Evolutionary conservation across 2,113 vertebrate species (phyloP).

Genomic region (Anhinga rufa): DNA sequence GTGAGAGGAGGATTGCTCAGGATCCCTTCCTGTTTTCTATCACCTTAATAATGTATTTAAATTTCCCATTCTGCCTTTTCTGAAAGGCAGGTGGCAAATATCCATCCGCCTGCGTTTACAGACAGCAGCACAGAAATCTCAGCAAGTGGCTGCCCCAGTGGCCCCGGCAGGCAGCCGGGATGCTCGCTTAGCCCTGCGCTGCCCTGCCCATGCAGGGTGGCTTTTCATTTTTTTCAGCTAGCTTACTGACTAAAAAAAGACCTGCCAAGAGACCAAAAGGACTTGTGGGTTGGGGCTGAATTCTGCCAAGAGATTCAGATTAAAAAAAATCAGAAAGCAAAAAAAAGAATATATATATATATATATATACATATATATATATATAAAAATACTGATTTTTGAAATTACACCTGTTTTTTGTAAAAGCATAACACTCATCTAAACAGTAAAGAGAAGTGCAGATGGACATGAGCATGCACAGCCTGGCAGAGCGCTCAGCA

Average conservation of each 20-base stretch:
- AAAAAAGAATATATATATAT: no score
- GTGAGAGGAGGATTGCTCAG: background rate
- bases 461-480: background rate
- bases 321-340: background rate
- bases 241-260: background rate
- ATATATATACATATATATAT: no score
- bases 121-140: background rate
- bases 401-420: background rate
- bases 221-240: background rate
- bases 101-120: background rate
- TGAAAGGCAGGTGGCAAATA: background rate
- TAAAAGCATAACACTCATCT: background rate
- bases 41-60: background rate
- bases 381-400: background rate
- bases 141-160: background rate
- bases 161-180: background rate
- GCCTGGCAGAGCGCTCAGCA: fast-evolving
- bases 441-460: background rate
- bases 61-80: background rate
- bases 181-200: fast-evolving
- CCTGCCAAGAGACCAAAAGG: background rate
- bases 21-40: no score
- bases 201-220: background rate
- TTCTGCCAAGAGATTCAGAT: background rate
- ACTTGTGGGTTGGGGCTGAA: background rate